Evolutionary conservation across 1,140 invertebrate genomes (phyloP).

Genomic region (Nomia melanderi): DNA sequence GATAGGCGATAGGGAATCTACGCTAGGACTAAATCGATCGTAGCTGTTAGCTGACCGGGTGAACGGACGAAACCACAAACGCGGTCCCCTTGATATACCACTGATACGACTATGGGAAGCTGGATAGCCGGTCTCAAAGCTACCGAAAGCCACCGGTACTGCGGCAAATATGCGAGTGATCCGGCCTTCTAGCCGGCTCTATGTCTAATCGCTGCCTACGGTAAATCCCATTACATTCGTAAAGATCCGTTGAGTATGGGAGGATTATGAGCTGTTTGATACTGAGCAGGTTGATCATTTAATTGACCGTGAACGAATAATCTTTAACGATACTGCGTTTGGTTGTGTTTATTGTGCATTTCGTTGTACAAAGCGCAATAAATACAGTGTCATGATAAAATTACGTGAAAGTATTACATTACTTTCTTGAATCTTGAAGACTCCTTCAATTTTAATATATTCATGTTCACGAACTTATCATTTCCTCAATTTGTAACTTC

Average conservation of each 20-base stretch:
- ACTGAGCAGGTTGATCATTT: too few relatives aligned
- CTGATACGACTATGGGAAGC: slow-evolving; percentile 34
- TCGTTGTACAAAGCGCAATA: too few relatives aligned
- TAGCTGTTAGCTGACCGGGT: slow-evolving; percentile 26
- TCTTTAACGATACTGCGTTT: too few relatives aligned
- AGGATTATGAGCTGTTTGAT: too few relatives aligned
- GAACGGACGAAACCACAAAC: slow-evolving; percentile 32
- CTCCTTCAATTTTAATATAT: too few relatives aligned
- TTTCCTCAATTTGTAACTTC: too few relatives aligned
- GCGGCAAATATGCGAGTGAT: slow-evolving; percentile 29
- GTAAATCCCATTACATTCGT: slow-evolving; percentile 22
- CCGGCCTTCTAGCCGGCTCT: slow-evolving; percentile 5
- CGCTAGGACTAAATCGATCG: slow-evolving; percentile 40
- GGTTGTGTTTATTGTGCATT: too few relatives aligned
- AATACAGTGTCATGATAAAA: too few relatives aligned
- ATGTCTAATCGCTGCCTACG: neutral
- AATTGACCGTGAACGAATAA: too few relatives aligned
- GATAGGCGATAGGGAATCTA: slow-evolving; percentile 22
- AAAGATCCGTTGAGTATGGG: neutral
- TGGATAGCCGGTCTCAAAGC: slow-evolving; percentile 32
- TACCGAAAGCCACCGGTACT: slow-evolving; percentile 24
- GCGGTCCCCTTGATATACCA: slow-evolving; percentile 48
- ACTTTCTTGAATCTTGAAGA: too few relatives aligned
- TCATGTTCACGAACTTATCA: too few relatives aligned
- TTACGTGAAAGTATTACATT: too few relatives aligned